These are phyloP conservation scores for Prorops nasuta DNA, from an alignment of 1,140 invertebrate species.

Conservation along the genomic window DNA sequence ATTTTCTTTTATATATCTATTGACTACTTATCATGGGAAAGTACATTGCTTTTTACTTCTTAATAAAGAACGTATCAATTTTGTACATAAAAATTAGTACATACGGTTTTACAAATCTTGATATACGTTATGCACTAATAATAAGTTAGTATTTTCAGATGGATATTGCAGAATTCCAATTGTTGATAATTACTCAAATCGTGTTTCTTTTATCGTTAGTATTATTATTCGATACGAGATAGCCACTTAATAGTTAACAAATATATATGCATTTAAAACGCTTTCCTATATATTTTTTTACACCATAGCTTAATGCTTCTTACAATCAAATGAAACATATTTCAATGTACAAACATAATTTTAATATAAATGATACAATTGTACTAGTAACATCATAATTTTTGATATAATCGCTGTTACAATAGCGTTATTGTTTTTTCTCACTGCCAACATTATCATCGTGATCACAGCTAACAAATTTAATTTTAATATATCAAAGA, in stretches of 20 bases:
- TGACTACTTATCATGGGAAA: too few species aligned
- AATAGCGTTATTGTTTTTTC: not conserved
- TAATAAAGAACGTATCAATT: too few species aligned
- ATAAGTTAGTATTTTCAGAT: not conserved
- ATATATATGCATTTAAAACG: slow-evolving; percentile 7
- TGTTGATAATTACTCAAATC: not conserved
- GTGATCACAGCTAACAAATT: slow-evolving; percentile 35
- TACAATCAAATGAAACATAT: too few species aligned
- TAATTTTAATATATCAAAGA: slow-evolving; percentile 23
- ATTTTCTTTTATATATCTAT: too few species aligned
- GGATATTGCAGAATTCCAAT: not conserved
- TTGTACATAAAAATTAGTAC: too few species aligned
- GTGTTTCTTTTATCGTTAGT: too few species aligned
- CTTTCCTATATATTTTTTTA: too few species aligned
- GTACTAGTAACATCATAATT: slow-evolving; percentile 6
- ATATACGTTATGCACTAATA: not conserved
- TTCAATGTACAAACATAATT: too few species aligned
- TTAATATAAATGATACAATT: too few species aligned
- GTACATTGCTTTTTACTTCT: too few species aligned
- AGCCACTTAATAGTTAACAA: slow-evolving; percentile 14
- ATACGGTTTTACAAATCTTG: not conserved
- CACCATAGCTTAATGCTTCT: too few species aligned
- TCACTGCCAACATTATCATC: slow-evolving; percentile 7
- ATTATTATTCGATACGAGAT: slow-evolving; percentile 7
- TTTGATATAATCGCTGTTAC: slow-evolving; percentile 1